These are phyloP conservation scores for Thalassoma bifasciatum DNA, from an alignment of 2,113 vertebrate genomes.

Conservation along the genomic window DNA sequence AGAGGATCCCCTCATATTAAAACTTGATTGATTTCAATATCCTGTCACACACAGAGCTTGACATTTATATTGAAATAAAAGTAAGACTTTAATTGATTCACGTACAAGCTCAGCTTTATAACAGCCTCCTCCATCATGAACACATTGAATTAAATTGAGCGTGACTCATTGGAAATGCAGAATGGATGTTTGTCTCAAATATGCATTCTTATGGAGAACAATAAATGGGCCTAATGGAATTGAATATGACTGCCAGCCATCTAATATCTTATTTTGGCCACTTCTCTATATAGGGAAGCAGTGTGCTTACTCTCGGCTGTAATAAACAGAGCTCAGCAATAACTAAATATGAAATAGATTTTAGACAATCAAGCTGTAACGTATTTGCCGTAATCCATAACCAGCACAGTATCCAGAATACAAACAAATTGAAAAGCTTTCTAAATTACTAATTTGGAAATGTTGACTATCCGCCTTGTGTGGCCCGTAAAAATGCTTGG, in stretches of 20 bases:
- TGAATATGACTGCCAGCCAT: conserved; percentile 52
- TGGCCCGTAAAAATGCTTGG: neutral
- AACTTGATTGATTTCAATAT: conserved; percentile 76
- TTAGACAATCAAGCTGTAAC: conserved; percentile 1
- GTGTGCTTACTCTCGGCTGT: conserved; percentile 9
- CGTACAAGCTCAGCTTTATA: conserved; percentile 60
- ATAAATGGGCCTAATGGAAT: conserved; percentile 66
- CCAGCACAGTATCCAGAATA: neutral
- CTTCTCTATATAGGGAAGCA: neutral
- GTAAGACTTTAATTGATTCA: conserved; percentile 74
- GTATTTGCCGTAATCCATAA: neutral
- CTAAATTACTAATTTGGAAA: neutral
- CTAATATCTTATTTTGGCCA: conserved; percentile 58
- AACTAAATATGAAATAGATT: conserved; percentile 14
- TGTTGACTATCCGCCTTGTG: neutral
- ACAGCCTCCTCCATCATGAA: conserved; percentile 62
- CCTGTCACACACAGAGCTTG: conserved; percentile 69
- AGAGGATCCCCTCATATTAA: conserved; percentile 60
- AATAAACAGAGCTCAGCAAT: neutral
- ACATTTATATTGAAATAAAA: conserved; percentile 77
- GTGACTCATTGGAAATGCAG: conserved; percentile 70
- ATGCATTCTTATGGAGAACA: conserved; percentile 59
- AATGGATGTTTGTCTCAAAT: conserved; percentile 73
- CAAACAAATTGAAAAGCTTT: conserved; percentile 1
- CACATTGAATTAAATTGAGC: conserved; percentile 69